A percentile compares a stretch with the other conserved stretches of the same genome.
These are phyloP conservation scores for Rhynchophorus ferrugineus DNA, from an alignment of 1,140 invertebrate genomes.

Conservation along the genomic window DNA sequence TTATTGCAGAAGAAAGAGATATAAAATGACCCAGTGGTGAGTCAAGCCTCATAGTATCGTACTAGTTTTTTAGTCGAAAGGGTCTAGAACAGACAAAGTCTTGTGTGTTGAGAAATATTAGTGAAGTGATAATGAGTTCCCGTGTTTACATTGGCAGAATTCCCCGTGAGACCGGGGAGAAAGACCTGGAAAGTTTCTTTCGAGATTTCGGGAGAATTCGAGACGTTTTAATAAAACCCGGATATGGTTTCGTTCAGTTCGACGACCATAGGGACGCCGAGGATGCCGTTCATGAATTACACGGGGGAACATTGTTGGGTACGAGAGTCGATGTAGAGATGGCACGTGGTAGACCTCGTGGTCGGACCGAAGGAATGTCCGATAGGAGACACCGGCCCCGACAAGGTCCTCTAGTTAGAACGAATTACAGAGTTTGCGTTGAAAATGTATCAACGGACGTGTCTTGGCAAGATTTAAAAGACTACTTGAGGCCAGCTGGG, in stretches of 20 bases:
- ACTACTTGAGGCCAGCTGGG: constrained; percentile 95
- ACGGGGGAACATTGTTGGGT: constrained; percentile 88
- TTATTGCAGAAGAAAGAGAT: no score
- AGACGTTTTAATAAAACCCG: constrained; percentile 94
- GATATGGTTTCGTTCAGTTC: constrained; percentile 98
- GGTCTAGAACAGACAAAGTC: no score
- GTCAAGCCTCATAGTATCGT: no score
- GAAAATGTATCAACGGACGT: constrained; percentile 94
- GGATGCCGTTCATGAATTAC: constrained; percentile 93
- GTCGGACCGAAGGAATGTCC: constrained; percentile 32
- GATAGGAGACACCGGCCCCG: constrained; percentile 11
- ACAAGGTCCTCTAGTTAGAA: constrained; percentile 73
- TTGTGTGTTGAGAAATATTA: no score
- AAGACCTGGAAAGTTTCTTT: constrained; percentile 97
- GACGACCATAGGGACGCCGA: constrained; percentile 94
- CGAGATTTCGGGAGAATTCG: constrained; percentile 92
- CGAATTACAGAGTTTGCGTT: constrained; percentile 89
- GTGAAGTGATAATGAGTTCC: no score
- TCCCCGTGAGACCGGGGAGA: no score
- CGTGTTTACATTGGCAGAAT: no score
- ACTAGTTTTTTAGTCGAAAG: no score
- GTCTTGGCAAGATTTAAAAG: constrained; percentile 99
- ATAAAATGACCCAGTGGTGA: no score
- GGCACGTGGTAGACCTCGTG: constrained; percentile 64
- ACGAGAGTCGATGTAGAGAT: constrained; percentile 83